Percentiles rank a stretch among this genome's conserved stretches.
phyloP scores from a whole-genome alignment of 2,113 vertebrate species.

The Mixornis gularis region DNA sequence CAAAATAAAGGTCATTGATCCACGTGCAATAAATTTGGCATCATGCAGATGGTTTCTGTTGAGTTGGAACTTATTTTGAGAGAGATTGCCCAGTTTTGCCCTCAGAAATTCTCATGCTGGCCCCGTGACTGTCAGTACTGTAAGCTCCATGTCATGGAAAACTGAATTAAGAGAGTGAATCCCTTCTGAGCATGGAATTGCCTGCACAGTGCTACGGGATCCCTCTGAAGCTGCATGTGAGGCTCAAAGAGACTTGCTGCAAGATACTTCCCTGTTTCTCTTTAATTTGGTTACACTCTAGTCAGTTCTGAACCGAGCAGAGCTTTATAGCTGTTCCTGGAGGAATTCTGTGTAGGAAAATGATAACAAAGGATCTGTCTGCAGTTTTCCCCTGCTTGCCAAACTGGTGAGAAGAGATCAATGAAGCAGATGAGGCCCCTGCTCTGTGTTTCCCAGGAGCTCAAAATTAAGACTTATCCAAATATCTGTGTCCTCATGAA shows the following conservation, averaged over 20 bases:
- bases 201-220: background rate
- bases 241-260: background rate
- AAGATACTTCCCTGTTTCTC: background rate
- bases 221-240: background rate
- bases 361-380: background rate
- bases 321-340: background rate
- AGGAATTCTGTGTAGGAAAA: background rate
- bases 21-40: fast-evolving
- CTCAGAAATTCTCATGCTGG: background rate
- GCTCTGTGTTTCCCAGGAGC: background rate
- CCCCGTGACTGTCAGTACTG: background rate
- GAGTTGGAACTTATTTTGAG: background rate
- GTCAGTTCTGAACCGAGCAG: background rate
- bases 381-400: background rate
- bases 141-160: background rate
- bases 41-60: background rate
- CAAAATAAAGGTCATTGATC: background rate
- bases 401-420: background rate
- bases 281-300: background rate
- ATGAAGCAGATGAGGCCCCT: background rate
- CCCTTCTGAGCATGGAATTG: background rate
- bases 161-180: background rate
- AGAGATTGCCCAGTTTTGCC: background rate
- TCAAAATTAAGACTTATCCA: background rate
- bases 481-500: background rate